Percentiles rank a stretch among this genome's conserved stretches.
These are phyloP conservation scores for Motacilla alba DNA, from an alignment of 2,113 vertebrate species.

Conservation along the genomic window DNA sequence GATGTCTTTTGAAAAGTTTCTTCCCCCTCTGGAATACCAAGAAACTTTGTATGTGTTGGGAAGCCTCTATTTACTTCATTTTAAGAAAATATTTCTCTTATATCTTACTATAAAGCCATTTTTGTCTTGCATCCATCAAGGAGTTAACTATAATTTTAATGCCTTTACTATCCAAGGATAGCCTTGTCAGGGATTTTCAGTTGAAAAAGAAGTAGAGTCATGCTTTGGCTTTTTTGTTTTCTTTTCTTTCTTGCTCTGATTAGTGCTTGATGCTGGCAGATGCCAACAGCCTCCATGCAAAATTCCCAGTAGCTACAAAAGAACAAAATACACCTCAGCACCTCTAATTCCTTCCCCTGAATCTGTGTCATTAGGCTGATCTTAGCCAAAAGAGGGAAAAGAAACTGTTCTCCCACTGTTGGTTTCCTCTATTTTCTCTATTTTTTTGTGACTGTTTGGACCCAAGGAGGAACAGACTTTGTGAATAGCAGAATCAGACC, in stretches of 20 bases:
- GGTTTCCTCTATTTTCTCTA: background rate
- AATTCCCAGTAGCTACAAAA: background rate
- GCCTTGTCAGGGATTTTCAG: background rate
- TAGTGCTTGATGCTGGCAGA: background rate
- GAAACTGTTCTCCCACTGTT: background rate
- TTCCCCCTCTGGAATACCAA: background rate
- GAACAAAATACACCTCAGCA: background rate
- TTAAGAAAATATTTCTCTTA: background rate
- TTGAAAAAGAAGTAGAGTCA: background rate
- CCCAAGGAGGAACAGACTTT: background rate
- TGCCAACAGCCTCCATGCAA: background rate
- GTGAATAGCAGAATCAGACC: background rate
- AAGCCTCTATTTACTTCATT: background rate
- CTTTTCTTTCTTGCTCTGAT: background rate
- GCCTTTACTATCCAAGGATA: background rate
- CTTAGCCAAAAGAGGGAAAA: background rate
- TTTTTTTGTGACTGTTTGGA: background rate
- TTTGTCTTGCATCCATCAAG: background rate
- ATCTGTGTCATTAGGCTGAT: background rate
- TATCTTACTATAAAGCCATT: background rate
- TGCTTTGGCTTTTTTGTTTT: background rate
- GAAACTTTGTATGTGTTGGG: background rate
- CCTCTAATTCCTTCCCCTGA: background rate
- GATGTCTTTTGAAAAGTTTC: background rate
- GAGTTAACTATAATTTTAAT: background rate